phyloP scores from a whole-genome alignment of 2,797 vertebrate species.

The Loris lydekkerianus region DNA sequence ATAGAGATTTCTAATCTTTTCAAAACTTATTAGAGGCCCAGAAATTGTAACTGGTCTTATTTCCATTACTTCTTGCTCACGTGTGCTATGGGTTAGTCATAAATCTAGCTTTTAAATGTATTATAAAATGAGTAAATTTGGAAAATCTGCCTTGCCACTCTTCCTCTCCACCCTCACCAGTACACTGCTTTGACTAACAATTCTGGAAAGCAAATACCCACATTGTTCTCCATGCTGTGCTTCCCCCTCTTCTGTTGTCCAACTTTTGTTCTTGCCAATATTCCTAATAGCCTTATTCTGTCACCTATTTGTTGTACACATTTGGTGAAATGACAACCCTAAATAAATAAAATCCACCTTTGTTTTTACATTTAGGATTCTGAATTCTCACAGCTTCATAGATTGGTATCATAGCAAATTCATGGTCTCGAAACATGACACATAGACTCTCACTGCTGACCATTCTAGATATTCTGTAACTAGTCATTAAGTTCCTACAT shows the following conservation, averaged over 20 bases:
- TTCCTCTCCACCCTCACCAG: not conserved
- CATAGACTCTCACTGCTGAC: not conserved
- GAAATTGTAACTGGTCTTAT: not conserved
- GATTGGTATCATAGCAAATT: not conserved
- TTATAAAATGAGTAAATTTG: not conserved
- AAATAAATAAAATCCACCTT: not conserved
- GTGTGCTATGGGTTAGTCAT: not conserved
- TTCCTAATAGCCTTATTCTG: not conserved
- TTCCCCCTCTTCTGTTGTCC: not conserved
- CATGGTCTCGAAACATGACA: not conserved
- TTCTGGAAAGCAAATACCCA: not conserved
- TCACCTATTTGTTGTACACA: not conserved
- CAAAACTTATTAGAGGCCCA: not conserved
- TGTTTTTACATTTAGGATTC: not conserved
- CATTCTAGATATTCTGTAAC: not conserved
- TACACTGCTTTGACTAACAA: not conserved
- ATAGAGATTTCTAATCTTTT: not conserved
- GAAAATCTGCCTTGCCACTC: not conserved
- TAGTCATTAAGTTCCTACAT: not conserved
- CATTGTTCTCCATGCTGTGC: not conserved
- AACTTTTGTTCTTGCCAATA: not conserved
- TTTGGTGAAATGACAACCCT: conserved; percentile 9
- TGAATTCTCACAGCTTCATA: not conserved
- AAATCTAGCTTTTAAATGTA: not conserved
- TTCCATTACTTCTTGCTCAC: not conserved